Conservation (phyloP, 1,140 invertebrate species). For the Lepidurus arcticus region DNA sequence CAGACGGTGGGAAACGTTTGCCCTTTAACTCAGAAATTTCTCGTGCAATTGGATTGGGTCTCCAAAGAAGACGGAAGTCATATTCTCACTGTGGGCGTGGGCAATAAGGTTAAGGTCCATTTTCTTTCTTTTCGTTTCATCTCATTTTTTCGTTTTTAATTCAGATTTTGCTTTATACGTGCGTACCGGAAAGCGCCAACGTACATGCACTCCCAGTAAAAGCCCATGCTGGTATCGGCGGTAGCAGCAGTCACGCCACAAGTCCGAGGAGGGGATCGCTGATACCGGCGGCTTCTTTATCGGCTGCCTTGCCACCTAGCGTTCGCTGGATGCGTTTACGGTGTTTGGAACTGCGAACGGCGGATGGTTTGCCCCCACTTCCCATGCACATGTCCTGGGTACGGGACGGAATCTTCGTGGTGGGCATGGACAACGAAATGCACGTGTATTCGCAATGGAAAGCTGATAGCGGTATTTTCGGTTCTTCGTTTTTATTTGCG, state of each 20-base stretch:
- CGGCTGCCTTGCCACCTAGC: background rate
- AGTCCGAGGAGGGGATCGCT: background rate
- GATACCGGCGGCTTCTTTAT: background rate
- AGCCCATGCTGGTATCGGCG: conserved; percentile 36
- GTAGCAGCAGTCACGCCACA: background rate
- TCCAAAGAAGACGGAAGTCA: conserved; percentile 98
- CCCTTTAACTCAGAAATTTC: conserved; percentile 74
- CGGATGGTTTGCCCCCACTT: conserved; percentile 88
- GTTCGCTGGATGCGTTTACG: conserved; percentile 84
- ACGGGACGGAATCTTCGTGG: conserved; percentile 91
- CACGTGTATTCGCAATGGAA: conserved; percentile 99
- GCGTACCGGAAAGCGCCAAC: conserved; percentile 33
- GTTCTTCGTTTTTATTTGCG: background rate
- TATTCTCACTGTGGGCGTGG: conserved; percentile 92
- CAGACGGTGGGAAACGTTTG: conserved; percentile 86
- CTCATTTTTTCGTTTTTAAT: background rate
- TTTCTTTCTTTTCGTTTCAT: background rate
- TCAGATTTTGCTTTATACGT: conserved; percentile 42
- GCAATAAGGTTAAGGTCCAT: conserved; percentile 42
- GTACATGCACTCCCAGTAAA: conserved; percentile 37
- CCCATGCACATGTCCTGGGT: conserved; percentile 99
- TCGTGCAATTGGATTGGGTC: conserved; percentile 95
- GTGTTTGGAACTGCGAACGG: conserved; percentile 83
- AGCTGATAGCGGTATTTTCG: conserved; percentile 46
- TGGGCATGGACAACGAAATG: conserved; percentile 99